Evolutionary conservation across 2,113 vertebrate species (phyloP).

Genomic region (Urocynchramus pylzowi): DNA sequence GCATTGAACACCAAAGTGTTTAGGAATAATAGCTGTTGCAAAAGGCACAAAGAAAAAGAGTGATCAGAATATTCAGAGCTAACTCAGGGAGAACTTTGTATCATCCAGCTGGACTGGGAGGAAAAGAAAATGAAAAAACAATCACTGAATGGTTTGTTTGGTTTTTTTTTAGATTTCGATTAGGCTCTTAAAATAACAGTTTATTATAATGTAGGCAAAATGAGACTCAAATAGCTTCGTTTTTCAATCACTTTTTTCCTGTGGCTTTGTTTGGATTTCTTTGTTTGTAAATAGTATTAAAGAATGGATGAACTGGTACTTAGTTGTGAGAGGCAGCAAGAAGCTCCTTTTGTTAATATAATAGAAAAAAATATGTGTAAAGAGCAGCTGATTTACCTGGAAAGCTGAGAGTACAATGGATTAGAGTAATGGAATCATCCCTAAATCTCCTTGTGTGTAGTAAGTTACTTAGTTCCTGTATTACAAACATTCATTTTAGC

Average conservation of each 20-base stretch:
- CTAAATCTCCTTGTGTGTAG: background rate
- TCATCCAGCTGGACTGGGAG: background rate
- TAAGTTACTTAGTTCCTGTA: background rate
- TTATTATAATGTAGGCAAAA: background rate
- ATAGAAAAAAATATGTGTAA: background rate
- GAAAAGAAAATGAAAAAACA: background rate
- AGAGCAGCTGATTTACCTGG: background rate
- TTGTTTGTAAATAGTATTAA: background rate
- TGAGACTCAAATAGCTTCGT: background rate
- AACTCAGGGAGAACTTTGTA: background rate
- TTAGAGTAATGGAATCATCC: background rate
- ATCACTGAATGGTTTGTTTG: background rate
- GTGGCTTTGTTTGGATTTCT: background rate
- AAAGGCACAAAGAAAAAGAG: background rate
- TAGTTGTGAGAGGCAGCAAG: background rate
- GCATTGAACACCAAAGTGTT: background rate
- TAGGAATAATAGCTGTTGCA: background rate
- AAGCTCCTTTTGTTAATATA: background rate
- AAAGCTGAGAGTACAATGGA: background rate
- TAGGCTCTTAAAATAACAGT: background rate
- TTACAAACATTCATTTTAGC: background rate
- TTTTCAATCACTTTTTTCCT: background rate
- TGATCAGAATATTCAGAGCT: background rate
- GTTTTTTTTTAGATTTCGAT: background rate
- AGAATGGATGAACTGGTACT: background rate